Evolutionary conservation across 2,113 vertebrate species (phyloP), one percentile per base, ranked within the genome.

Genomic region (Dascyllus trimaculatus): DNA sequence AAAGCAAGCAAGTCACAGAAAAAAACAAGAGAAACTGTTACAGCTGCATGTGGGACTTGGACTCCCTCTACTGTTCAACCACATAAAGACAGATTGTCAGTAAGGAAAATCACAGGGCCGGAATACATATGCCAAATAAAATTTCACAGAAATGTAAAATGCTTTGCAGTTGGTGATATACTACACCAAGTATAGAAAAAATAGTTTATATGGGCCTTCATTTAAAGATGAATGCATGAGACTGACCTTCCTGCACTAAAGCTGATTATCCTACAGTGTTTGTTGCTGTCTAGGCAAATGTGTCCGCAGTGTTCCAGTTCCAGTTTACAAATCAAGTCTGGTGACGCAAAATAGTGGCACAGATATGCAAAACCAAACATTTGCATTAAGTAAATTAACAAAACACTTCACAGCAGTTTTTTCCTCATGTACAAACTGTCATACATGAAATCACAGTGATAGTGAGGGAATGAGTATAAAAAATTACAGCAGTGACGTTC

Each of bases 41-140:
- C 9, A 9, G 61, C 19, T 64, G 14, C 2, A 45, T 45, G 53
- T 58, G 54, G 48, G 5, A 45, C 61, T 32, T 21, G 1, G 5
- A 32, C 81, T 17, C 78, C 54, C 62, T 72, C 78, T 84, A 24
- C 48, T 86, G 71, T 57, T 86, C 25, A 83, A 46, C 19, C 40
- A 60, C 17, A 21, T 15, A 4, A 43, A 43, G 4, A 15, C 40
- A 43, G 40, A 1, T 15, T 13, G 40, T 43, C 40, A 43, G 13
- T 15, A 13, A 43, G 40, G 40, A 15, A 15, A 35, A 35, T 35
- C 32, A 43, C 40, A 15, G 4, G 38, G 8, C 11, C 4, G 4
- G 11, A 2, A 14, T 43, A 40, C 8, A 43, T 15, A 43, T 15
- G 13, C 0, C 40, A 43, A 43, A 35, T 51, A 11, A 49, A 49